Conservation (phyloP, 2,113 vertebrate genomes). For the Cyanoramphus novaezelandiae region DNA sequence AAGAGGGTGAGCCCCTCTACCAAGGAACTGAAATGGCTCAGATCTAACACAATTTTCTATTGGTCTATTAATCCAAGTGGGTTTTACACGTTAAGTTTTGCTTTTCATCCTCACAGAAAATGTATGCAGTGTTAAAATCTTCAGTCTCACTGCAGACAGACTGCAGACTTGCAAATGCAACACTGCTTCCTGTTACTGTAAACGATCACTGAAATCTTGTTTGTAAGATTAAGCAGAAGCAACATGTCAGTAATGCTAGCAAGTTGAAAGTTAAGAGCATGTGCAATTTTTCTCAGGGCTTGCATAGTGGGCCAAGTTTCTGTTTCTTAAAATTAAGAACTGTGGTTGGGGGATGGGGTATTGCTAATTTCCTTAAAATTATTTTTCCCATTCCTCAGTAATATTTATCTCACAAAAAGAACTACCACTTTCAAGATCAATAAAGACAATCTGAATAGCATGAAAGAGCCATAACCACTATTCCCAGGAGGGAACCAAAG, state of each 20-base stretch:
- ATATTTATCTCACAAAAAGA: neutral
- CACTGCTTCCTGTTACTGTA: neutral
- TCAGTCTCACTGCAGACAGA: neutral
- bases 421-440: neutral
- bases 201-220: neutral
- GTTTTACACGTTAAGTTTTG: neutral
- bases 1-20: neutral
- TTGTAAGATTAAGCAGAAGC: neutral
- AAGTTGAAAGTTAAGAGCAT: neutral
- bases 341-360: neutral
- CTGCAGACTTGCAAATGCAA: neutral
- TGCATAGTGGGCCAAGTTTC: neutral
- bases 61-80: neutral
- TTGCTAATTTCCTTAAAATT: neutral
- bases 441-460: neutral
- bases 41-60: neutral
- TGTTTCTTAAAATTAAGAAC: neutral
- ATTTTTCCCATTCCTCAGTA: neutral
- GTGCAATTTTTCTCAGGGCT: neutral
- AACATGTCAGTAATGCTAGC: neutral
- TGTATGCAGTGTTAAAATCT: neutral
- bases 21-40: neutral
- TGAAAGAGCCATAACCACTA: neutral
- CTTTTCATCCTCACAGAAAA: neutral
- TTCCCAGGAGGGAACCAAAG: neutral